Base-by-base conservation (phyloP, 2,888 invertebrate genomes). In the Microchrysa polita region DNA sequence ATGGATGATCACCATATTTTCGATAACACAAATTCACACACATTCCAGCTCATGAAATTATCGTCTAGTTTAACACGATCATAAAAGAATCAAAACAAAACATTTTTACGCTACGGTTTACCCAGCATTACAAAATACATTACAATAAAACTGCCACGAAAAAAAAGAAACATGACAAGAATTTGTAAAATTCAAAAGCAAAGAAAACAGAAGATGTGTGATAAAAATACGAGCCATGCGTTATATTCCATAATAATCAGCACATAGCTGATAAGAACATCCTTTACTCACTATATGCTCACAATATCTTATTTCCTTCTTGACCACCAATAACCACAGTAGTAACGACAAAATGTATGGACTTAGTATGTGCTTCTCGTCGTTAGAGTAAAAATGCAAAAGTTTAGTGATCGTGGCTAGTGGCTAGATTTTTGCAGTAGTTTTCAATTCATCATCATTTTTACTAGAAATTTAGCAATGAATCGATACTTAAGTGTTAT, bases 181-280 rank as follows among this genome's bases (percentile, higher is more conserved):
- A 34, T 34, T 34, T 34, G 27, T 34, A 60, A 23, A 22, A 67
- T 57, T 12, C 18, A 18, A 69, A 69, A 57, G 55, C 40, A 69
- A 65, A 57, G 7, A 34, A 34, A 69, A 55, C 40, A 10, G 9
- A 34, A 27, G 12, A 57, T n/a, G n/a, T n/a, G n/a, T n/a, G 69
- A 55, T 55, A 69, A 69, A 69, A 69, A 34, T 55, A 69, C 69
- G 55, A 20, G 34, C n/a, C 48, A 65, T 22, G 12, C 48, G 44
- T 12, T 48, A n/a, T 65, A 65, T 65, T 65, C 69, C 23, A 20
- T 69, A 69, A 20, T 69, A 69, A 69, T 69, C 69, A 57, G 20
- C 34, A 5, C 18, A 23, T 20, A 40, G 40, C n/a, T 65, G 76
- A 76, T 76, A 76, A 75, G 60, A 23, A 76, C 76, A 76, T 76